Evolutionary conservation across 2,113 vertebrate genomes (phyloP), one percentile per base, ranked within the genome.

Genomic region (Macroglossus sobrinus): DNA sequence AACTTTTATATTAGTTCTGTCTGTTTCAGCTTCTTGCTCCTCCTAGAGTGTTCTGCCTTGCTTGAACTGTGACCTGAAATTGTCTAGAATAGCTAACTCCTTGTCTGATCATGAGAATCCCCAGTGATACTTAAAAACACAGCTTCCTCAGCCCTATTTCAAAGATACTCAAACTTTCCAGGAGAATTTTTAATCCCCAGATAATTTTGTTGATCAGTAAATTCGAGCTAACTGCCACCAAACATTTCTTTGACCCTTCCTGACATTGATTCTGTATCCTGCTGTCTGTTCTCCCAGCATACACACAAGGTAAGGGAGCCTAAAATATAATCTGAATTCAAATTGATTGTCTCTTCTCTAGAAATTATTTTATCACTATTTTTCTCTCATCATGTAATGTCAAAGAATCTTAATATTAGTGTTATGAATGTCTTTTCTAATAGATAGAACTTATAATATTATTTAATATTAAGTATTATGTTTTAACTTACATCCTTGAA

Each of bases 401-500:
- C 57, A 78, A 91, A 53, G 38, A 53, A 85, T 80, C 30, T 68
- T 85, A 81, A 63, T 63, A 28, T 61, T 61, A 59, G 50, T 13
- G 4, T 84, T 71, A 68, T 24, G 22, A 66, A 80, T 15, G 13
- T 64, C 21, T 64, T 90, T 96, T 68, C 45, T 89, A 74, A 63
- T 81, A 4, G 5, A n/a, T 82, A 91, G 11, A 95, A 76, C 11
- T 92, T 45, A 43, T 1, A 94, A 88, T 80, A 76, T 68, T 24
- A 66, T 61, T 91, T 80, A 76, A 75, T 72, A 74, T 74, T 24
- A 97, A 81, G 57, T 80, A 11, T 4, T 84, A 53, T 69, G 22
- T 88, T 91, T 94, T 93, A 78, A 91, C 55, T 81, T 33, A 55
- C 19, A 69, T 57, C 33, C 35, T 88, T 96, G 43, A 87, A 87